Evolutionary conservation across 2,888 invertebrate species (phyloP).

Genomic region (Heliconius aoede): DNA sequence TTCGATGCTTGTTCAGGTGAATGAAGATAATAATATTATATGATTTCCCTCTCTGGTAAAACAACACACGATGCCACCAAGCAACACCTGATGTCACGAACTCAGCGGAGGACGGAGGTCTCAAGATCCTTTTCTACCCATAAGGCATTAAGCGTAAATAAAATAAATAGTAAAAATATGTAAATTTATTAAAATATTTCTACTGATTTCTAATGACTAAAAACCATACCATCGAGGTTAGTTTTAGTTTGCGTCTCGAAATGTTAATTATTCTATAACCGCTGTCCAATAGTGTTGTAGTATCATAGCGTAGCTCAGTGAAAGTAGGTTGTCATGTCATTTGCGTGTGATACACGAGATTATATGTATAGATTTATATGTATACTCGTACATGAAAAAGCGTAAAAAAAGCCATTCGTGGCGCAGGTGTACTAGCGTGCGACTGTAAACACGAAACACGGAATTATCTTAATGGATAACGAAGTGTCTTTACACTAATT

Average conservation of each 20-base stretch:
- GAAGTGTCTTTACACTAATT: too few species aligned
- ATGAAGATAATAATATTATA: too few species aligned
- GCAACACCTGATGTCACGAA: too few species aligned
- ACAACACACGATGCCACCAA: too few species aligned
- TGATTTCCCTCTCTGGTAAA: too few species aligned
- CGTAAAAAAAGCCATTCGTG: neutral
- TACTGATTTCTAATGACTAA: neutral
- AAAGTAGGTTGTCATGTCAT: slow-evolving; percentile 29
- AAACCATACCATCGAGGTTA: slow-evolving; percentile 5
- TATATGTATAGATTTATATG: neutral
- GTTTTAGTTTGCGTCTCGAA: slow-evolving; percentile 11
- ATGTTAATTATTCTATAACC: slow-evolving; percentile 18
- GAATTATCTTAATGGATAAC: too few species aligned
- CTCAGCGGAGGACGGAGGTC: neutral
- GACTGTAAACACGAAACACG: too few species aligned
- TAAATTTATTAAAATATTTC: neutral
- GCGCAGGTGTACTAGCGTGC: too few species aligned
- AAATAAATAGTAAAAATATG: neutral
- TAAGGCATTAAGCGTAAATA: neutral
- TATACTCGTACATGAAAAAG: neutral
- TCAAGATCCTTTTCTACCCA: neutral
- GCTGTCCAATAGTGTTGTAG: slow-evolving; percentile 25
- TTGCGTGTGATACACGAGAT: slow-evolving; percentile 27
- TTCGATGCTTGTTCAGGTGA: too few species aligned
- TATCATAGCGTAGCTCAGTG: slow-evolving; percentile 32